Evolutionary conservation across 2,113 vertebrate genomes (phyloP), one percentile per base, ranked within the genome.

Genomic region (Gambusia affinis): DNA sequence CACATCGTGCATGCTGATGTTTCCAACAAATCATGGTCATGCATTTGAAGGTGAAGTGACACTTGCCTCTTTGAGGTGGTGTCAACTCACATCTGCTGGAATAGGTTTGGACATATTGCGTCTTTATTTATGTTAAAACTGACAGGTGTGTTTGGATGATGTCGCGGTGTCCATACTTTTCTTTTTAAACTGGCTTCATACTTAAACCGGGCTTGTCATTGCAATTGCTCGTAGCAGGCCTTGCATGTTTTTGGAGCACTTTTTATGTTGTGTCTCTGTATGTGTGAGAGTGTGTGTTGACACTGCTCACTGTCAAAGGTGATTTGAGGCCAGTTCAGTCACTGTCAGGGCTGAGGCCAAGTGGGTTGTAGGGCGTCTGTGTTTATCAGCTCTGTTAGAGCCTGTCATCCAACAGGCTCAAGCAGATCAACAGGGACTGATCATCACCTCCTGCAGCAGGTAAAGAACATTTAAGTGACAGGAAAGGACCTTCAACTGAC

Each of bases 281-380:
- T 30, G 60, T 79, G 74, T 70, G 19, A 60, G 29, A 75, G 62
- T 80, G 69, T 89, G 85, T 91, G 88, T 94, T 87, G 90, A 87
- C 88, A 89, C 87, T 81, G 85, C 73, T 88, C 70, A 81, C 88
- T 94, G 94, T 94, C 94, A 94, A 67, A 91, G 91, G 88, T 78
- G 88, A 93, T 94, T 91, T 92, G 90, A 90, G 91, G 87, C 87
- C 89, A 88, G 89, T 93, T 95, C 94, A 93, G 90, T 94, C 93
- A 95, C 90, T 94, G 93, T 94, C 94, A 93, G 69, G 79, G 84
- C 84, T 75, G 84, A 89, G 91, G 89, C 88, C 85, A 69, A 83
- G 81, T 70, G 82, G 85, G 85, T 86, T 87, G 85, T 73, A 81
- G 73, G 87, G 85, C 61, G 88, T 90, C 90, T 87, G 83, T 92